Percentiles rank a stretch among this genome's conserved stretches.
These are phyloP conservation scores for Chelonoidis abingdonii DNA, from an alignment of 2,113 vertebrate species.

Conservation along the genomic window DNA sequence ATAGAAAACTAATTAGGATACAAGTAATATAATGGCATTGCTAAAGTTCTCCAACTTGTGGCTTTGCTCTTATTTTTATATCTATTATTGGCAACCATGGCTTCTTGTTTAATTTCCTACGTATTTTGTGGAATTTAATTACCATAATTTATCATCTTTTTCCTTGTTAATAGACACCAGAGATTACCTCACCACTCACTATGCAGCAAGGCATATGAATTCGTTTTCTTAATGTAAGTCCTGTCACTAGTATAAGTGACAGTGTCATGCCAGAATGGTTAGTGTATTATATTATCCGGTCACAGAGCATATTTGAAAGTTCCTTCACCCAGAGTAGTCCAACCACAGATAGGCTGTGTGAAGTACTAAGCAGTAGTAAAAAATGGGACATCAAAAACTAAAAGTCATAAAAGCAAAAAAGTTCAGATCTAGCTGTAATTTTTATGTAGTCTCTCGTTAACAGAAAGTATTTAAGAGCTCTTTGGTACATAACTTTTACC, in stretches of 20 bases:
- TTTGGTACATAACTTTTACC: background rate
- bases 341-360: background rate
- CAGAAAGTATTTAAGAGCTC: background rate
- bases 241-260: slow-evolving; percentile 62
- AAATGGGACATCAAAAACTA: background rate
- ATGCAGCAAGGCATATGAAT: slow-evolving; percentile 33
- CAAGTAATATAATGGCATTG: background rate
- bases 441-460: background rate
- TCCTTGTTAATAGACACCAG: slow-evolving; percentile 51
- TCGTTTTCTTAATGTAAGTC: slow-evolving; percentile 71
- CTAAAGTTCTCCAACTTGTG: background rate
- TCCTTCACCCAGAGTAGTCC: no score
- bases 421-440: background rate
- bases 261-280: slow-evolving; percentile 40
- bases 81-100: background rate
- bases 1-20: background rate
- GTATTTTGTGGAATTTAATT: slow-evolving; percentile 55
- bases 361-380: no score
- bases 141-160: slow-evolving; percentile 51
- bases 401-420: background rate
- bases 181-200: slow-evolving; percentile 18
- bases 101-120: slow-evolving; percentile 66
- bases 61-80: background rate
- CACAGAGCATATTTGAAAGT: background rate
- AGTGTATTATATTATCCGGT: background rate